Percentiles rank a stretch among this genome's conserved stretches.
Conservation (phyloP, 2,888 invertebrate species). For the Eristalinus sepulchralis region DNA sequence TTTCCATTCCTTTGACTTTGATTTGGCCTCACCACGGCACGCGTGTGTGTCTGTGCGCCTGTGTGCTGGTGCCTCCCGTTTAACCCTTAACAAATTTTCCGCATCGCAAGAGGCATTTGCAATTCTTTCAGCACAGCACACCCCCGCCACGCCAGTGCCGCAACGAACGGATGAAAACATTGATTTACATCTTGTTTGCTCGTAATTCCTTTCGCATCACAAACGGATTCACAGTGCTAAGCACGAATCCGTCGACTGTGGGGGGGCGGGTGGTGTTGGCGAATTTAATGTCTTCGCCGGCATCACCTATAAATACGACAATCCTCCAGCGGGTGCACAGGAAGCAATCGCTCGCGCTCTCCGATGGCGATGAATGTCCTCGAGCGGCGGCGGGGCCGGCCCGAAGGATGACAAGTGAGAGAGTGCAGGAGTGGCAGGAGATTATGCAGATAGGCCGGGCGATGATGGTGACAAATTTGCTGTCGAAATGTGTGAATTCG, state of each 20-base stretch:
- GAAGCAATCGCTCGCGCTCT: slow-evolving; percentile 36
- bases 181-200: slow-evolving; percentile 71
- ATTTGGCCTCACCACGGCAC: slow-evolving; percentile 3
- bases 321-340: slow-evolving; percentile 29
- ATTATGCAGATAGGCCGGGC: slow-evolving; percentile 47
- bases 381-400: slow-evolving; percentile 41
- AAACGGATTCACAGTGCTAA: slow-evolving; percentile 48
- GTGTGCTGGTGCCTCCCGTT: slow-evolving; percentile 34
- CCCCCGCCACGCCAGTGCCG: not conserved
- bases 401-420: slow-evolving; percentile 62
- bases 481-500: slow-evolving; percentile 68
- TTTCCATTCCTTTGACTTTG: slow-evolving; percentile 46
- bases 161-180: slow-evolving; percentile 39
- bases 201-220: slow-evolving; percentile 50
- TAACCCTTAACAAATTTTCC: slow-evolving; percentile 61
- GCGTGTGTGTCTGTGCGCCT: not conserved
- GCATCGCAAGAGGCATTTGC: slow-evolving; percentile 53
- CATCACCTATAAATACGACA: slow-evolving; percentile 49
- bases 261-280: not conserved
- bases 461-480: slow-evolving; percentile 66
- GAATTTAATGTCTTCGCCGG: slow-evolving; percentile 18
- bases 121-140: slow-evolving; percentile 11
- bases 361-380: slow-evolving; percentile 8
- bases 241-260: slow-evolving; percentile 22
- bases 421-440: slow-evolving; percentile 32